phyloP scores from a whole-genome alignment of 2,113 vertebrate genomes.

The Glareola pratincola region DNA sequence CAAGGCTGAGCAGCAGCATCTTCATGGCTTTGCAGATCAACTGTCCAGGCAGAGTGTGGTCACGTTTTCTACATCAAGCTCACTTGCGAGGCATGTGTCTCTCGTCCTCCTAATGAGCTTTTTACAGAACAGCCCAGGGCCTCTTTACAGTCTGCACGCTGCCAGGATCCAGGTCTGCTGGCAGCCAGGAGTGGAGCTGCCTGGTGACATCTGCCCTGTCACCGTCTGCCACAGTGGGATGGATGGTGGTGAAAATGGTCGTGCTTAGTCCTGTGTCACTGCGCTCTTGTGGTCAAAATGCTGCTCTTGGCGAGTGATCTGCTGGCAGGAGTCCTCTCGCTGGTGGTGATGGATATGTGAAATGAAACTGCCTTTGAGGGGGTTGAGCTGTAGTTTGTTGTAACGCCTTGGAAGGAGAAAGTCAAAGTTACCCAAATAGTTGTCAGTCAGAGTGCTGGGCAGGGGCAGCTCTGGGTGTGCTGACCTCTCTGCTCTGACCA shows the following conservation, averaged over 20 bases:
- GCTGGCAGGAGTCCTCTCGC: background rate
- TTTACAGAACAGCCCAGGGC: background rate
- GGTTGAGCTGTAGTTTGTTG: constrained; percentile 2
- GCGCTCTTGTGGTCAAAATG: background rate
- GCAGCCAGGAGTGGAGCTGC: background rate
- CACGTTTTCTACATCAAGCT: background rate
- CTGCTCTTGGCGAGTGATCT: background rate
- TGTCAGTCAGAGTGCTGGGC: background rate
- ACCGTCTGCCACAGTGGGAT: background rate
- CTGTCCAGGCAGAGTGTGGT: background rate
- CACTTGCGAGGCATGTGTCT: too few species aligned
- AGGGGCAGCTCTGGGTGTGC: background rate
- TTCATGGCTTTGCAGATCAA: background rate
- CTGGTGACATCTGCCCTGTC: background rate
- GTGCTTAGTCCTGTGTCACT: background rate
- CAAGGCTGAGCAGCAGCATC: background rate
- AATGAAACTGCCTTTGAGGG: background rate
- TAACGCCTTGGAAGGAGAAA: background rate
- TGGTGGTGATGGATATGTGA: background rate
- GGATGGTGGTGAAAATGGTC: background rate
- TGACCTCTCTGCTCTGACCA: constrained; percentile 28
- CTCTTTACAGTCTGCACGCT: background rate
- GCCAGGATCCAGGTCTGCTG: background rate
- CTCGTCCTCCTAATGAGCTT: background rate
- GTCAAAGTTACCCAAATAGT: constrained; percentile 1